phyloP scores from a whole-genome alignment of 2,113 vertebrate genomes.

The Rhea americana region DNA sequence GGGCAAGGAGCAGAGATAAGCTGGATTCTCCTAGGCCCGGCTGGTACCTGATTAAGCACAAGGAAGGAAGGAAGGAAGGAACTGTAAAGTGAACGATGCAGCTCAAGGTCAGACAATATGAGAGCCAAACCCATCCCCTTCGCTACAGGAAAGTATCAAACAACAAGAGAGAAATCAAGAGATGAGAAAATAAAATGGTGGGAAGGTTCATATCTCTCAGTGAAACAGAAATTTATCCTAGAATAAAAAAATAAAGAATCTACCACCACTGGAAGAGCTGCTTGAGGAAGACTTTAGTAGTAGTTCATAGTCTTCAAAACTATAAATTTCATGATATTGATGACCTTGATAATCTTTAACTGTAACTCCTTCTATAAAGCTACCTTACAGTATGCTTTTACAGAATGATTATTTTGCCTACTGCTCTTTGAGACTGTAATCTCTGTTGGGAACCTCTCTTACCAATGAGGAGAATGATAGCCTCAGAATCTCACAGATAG shows the following conservation, averaged over 20 bases:
- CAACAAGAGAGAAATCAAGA: background rate
- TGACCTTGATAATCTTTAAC: background rate
- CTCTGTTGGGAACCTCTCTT: background rate
- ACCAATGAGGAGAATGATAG: background rate
- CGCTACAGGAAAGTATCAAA: background rate
- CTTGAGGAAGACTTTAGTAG: background rate
- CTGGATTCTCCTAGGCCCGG: background rate
- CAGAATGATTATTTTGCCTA: background rate
- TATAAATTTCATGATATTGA: background rate
- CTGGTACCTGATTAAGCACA: slow-evolving; percentile 20
- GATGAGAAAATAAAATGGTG: background rate
- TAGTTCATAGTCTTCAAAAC: background rate
- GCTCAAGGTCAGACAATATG: background rate
- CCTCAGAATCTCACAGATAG: background rate
- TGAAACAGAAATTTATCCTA: background rate
- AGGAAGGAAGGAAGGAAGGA: background rate
- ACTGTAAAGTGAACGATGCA: background rate
- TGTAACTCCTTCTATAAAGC: background rate
- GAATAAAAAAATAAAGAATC: background rate
- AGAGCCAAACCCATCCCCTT: background rate
- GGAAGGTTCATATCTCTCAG: background rate
- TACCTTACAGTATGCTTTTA: background rate
- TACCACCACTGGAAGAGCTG: background rate
- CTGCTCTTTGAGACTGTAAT: background rate
- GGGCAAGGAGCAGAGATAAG: background rate